These are phyloP conservation scores for Tetranychus truncatus DNA, from an alignment of 2,888 invertebrate genomes.

Conservation along the genomic window DNA sequence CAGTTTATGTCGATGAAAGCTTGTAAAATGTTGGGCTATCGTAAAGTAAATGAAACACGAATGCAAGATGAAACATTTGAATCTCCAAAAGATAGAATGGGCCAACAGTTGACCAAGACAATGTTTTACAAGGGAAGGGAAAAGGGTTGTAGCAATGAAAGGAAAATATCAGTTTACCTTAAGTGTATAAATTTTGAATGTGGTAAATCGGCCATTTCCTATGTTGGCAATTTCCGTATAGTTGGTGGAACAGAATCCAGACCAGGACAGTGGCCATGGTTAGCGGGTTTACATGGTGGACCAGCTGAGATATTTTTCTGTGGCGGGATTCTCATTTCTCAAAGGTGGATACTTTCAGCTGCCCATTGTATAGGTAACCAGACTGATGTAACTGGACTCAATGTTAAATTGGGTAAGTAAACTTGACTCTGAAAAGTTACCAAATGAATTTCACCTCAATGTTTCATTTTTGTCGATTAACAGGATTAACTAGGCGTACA, in stretches of 20 bases:
- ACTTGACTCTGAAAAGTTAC: background rate
- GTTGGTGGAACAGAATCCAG: conserved; percentile 32
- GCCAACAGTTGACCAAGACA: conserved; percentile 7
- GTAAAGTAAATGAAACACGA: conserved; percentile 22
- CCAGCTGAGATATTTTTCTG: conserved; percentile 29
- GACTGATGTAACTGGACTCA: conserved; percentile 26
- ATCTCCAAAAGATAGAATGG: background rate
- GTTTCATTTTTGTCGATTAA: background rate
- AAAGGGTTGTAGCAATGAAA: conserved; percentile 13
- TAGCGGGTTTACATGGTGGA: conserved; percentile 32
- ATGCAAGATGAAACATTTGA: conserved; percentile 19
- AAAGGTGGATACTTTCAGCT: conserved; percentile 27
- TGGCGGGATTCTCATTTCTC: conserved; percentile 27
- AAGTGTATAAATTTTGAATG: conserved; percentile 26
- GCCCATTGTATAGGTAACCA: conserved; percentile 28
- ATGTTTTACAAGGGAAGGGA: conserved; percentile 15
- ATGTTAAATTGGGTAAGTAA: conserved; percentile 22
- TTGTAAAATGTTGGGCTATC: conserved; percentile 25
- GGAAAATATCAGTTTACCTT: conserved; percentile 26
- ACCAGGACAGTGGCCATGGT: conserved; percentile 33
- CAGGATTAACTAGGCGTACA: conserved; percentile 27
- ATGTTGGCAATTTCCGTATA: conserved; percentile 28
- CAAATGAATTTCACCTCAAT: background rate
- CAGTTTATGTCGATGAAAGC: conserved; percentile 23
- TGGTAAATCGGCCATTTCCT: conserved; percentile 21